phyloP scores from a whole-genome alignment of 2,888 invertebrate genomes.

The Seira ritae region DNA sequence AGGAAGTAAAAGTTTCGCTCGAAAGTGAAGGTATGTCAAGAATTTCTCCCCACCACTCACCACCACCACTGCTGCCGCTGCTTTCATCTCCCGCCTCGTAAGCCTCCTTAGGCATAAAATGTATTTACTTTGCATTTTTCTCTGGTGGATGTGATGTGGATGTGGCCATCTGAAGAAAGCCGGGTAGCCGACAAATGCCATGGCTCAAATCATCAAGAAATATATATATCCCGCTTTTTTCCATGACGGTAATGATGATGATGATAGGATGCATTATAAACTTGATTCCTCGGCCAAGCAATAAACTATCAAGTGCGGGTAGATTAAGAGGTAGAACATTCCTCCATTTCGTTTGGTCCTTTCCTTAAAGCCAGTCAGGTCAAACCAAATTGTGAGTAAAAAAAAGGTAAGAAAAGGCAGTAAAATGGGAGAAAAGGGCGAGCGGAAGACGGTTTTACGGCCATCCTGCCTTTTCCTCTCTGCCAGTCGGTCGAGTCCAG shows the following conservation, averaged over 20 bases:
- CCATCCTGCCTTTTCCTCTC: slow-evolving; percentile 51
- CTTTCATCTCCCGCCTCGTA: background rate
- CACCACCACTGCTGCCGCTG: too few relatives aligned
- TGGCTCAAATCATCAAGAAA: background rate
- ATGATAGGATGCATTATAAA: slow-evolving; percentile 49
- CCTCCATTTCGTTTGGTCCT: slow-evolving; percentile 29
- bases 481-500: slow-evolving; percentile 7
- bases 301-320: slow-evolving; percentile 39
- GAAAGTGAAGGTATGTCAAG: slow-evolving; percentile 52
- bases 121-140: too few relatives aligned
- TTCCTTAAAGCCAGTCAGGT: background rate
- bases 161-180: too few relatives aligned
- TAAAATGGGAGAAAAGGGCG: slow-evolving; percentile 5
- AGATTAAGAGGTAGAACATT: slow-evolving; percentile 16
- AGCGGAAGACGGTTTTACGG: slow-evolving; percentile 58
- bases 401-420: slow-evolving; percentile 12
- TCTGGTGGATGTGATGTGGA: too few relatives aligned
- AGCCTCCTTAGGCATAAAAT: too few relatives aligned
- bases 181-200: background rate
- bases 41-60: slow-evolving; percentile 40
- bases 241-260: background rate
- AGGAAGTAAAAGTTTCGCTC: slow-evolving; percentile 49
- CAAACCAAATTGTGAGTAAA: too few relatives aligned
- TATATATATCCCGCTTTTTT: background rate
- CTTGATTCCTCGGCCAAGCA: slow-evolving; percentile 48